phyloP scores from a whole-genome alignment of 2,113 vertebrate species.

The Lota lota region DNA sequence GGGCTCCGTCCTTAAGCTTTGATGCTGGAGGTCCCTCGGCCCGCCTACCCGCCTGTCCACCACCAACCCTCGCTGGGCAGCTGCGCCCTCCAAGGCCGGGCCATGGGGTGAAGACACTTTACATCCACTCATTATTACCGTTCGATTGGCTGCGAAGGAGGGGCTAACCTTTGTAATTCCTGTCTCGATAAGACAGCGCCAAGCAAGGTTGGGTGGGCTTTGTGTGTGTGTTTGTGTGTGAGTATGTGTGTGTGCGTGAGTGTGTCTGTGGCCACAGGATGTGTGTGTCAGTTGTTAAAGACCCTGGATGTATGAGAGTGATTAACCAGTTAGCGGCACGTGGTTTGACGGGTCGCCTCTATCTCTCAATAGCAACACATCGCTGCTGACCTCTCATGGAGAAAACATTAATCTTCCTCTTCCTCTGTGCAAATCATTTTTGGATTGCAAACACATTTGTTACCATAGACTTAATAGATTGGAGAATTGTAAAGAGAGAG shows the following conservation, averaged over 20 bases:
- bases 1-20: slow-evolving; percentile 21
- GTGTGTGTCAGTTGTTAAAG: neutral
- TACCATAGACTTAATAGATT: too few species aligned
- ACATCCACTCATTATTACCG: slow-evolving; percentile 5
- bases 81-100: too few species aligned
- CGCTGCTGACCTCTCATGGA: too few species aligned
- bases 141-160: neutral
- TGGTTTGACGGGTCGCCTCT: too few species aligned
- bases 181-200: neutral
- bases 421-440: too few species aligned
- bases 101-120: slow-evolving; percentile 13
- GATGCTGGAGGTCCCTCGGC: slow-evolving; percentile 27
- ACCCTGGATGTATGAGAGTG: neutral
- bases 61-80: neutral
- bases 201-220: neutral
- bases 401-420: too few species aligned
- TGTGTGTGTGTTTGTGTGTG: too few species aligned
- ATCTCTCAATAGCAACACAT: too few species aligned
- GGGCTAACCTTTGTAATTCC: neutral
- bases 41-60: too few species aligned
- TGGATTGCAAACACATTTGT: too few species aligned
- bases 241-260: neutral
- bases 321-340: too few species aligned
- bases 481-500: too few species aligned
- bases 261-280: neutral